Evolutionary conservation across 92 coral and sea anemone genomes (phyloP), one percentile per base, ranked within the genome.

Genomic region (Zoanthus sociatus): DNA sequence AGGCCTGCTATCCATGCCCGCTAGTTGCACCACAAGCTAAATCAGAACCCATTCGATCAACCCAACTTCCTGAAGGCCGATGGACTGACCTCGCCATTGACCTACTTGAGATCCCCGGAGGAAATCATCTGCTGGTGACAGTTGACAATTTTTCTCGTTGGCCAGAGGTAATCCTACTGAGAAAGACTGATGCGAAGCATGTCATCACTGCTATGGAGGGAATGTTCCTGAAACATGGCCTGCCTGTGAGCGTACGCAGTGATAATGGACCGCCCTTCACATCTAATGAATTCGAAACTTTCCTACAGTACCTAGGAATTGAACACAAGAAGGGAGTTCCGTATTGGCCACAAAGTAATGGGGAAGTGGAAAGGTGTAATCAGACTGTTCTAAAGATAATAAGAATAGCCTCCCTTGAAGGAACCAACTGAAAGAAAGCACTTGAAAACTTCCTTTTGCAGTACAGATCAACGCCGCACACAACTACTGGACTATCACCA

Each of bases 281-380:
- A 3, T 89, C 93, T 32, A 89, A 87, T 44, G 93, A 94, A 32
- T 92, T 94, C 75, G 92, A 92, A 78, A 86, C 77, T 16, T 93
- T 93, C 86, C 79, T 89, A 50, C 88, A 86, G 42, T 88, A 92
- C 77, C 83, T 92, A 16, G 93, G 92, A 71, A 92, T 87, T 9
- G 87, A 67, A 7, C 96, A 91, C 90, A 86, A 78, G 72, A 91
- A 93, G 70, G 92, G 91, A 9, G 78, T 91, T 2, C 92, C 91
- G 14, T 91, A 82, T 44, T 93, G 96, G 94, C 93, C 93, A 7
- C 90, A 87, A 58, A 90, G 94, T 84, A 94, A 90, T 50, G 92
- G 91, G 14, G 95, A 90, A 45, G 93, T 94, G 70, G 93, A 92
- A 76, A 70, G 91, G 70, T 75, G 75, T 87, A 94, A 94, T 82